These are phyloP conservation scores for Heterochromis multidens DNA, from an alignment of 2,113 vertebrate genomes.

Conservation along the genomic window DNA sequence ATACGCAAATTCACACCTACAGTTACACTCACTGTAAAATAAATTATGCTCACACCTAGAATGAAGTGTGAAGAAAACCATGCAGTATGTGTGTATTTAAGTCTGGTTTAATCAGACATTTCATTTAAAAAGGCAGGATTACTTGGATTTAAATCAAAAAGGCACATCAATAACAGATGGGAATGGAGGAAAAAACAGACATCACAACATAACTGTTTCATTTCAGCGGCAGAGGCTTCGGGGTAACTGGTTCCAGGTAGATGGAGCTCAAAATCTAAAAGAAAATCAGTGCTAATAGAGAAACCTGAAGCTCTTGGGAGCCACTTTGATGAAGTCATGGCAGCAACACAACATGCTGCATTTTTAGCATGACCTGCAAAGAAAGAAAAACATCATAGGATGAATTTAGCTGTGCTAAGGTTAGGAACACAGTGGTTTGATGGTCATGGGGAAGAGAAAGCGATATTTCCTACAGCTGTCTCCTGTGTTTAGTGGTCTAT, in stretches of 20 bases:
- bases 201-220: constrained; percentile 7
- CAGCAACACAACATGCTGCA: background rate
- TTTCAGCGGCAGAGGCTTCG: background rate
- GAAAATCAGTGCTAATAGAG: constrained; percentile 15
- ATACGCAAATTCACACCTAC: constrained; percentile 41
- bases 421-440: background rate
- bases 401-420: background rate
- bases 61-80: background rate
- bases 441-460: background rate
- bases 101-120: background rate
- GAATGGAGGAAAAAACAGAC: background rate
- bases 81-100: background rate
- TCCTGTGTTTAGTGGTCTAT: background rate
- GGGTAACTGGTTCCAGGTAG: constrained; percentile 18
- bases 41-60: background rate
- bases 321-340: background rate
- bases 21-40: background rate
- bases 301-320: constrained; percentile 2
- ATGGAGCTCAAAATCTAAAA: constrained; percentile 37
- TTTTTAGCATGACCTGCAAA: background rate
- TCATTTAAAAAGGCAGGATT: background rate
- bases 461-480: background rate
- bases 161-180: background rate
- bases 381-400: background rate
- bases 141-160: background rate